Evolutionary conservation across 2,113 vertebrate species (phyloP), one percentile per base, ranked within the genome.

Genomic region (Scopus umbretta): DNA sequence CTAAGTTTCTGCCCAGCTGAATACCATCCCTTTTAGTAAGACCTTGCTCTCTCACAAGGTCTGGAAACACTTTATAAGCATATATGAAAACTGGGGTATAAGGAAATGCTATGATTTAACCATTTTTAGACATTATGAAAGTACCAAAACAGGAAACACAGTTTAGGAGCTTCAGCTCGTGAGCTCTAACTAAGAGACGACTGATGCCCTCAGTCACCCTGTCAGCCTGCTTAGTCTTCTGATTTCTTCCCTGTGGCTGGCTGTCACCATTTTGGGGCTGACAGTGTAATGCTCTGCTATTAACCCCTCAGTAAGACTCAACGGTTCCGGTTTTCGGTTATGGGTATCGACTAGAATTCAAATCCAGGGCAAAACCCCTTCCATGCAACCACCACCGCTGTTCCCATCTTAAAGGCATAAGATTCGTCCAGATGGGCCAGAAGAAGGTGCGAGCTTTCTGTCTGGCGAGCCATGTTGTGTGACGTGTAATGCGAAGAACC

Each of bases 401-500:
- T 7, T 73, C 30, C 36, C 36, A 22, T 20, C 43, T 29, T 7
- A 16, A 68, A 68, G 20, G 13, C 22, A 2, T 13, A 21, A 27
- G 55, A 52, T 81, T 45, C 68, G 43, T 36, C 43, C 9, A 8
- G 32, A 14, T 7, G 53, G 49, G 34, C 29, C 85, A 79, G 68
- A 43, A 68, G 58, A 10, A 70, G 86, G 38, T 1, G 17, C 7
- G 13, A 40, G 40, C 5, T 59, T 40, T 59, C 16, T 8, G 15
- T 16, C 7, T 2, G 19, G 30, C 2, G 4, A 88, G 62, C 42
- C 22, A 5, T 0, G 8, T 27, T 1, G 13, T 18, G 62, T 7
- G 74, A 34, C 0, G 27, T 17, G 45, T 6, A 34, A 18, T 0
- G 68, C 43, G 21, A 8, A 22, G 80, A 40, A 7, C 25, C 1